phyloP scores from a whole-genome alignment of 1,140 invertebrate genomes.

The Sinonovacula constricta region DNA sequence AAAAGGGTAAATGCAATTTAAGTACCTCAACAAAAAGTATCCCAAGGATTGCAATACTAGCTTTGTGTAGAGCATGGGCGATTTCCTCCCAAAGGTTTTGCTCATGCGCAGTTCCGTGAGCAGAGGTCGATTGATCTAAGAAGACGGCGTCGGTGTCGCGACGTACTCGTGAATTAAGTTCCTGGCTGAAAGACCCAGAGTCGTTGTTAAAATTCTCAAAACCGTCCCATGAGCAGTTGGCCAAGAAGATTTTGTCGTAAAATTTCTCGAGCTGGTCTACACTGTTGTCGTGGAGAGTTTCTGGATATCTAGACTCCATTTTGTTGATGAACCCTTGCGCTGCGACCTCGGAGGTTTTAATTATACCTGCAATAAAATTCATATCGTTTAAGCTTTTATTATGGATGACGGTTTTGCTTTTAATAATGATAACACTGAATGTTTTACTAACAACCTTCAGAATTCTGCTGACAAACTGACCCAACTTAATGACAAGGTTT shows the following conservation, averaged over 20 bases:
- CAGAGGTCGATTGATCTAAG: too few relatives aligned
- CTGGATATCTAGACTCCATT: constrained; percentile 13
- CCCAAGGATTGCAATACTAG: constrained; percentile 63
- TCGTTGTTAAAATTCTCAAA: too few relatives aligned
- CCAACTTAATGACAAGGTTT: too few relatives aligned
- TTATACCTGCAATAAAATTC: constrained; percentile 23
- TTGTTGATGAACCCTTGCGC: constrained; percentile 31
- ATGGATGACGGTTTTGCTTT: too few relatives aligned
- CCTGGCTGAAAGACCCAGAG: too few relatives aligned
- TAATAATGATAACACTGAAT: too few relatives aligned
- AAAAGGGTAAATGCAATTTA: not conserved
- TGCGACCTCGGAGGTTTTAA: not conserved
- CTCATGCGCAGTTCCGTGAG: not conserved
- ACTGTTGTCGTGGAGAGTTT: not conserved
- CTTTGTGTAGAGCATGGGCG: constrained; percentile 65
- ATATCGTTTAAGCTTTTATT: too few relatives aligned
- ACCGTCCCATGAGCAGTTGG: constrained; percentile 18
- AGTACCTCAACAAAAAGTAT: constrained; percentile 62
- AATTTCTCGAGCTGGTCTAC: constrained; percentile 15
- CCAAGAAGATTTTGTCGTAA: not conserved
- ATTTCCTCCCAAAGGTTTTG: constrained; percentile 60
- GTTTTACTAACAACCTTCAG: too few relatives aligned
- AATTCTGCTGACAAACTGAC: too few relatives aligned
- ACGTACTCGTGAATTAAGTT: too few relatives aligned
- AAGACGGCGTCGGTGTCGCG: too few relatives aligned